Conservation (phyloP, 2,797 vertebrate species). For the Scyliorhinus canicula region DNA sequence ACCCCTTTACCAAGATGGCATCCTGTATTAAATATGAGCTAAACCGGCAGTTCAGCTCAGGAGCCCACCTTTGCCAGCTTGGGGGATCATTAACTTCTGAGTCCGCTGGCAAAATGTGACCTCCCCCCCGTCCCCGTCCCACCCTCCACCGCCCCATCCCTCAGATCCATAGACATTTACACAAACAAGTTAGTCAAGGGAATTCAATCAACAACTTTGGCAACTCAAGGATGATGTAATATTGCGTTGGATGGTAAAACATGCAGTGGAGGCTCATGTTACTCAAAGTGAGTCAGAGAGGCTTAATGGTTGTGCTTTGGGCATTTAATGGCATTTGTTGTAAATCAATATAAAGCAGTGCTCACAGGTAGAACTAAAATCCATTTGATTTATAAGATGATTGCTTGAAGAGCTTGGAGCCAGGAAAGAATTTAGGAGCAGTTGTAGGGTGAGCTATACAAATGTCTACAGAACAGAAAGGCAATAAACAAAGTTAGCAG, state of each 20-base stretch:
- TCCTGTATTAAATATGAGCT: background rate
- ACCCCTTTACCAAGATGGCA: background rate
- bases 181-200: background rate
- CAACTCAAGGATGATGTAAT: background rate
- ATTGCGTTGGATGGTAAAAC: background rate
- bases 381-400: background rate
- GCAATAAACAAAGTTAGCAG: background rate
- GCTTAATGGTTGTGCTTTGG: background rate
- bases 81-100: background rate
- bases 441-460: background rate
- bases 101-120: too few relatives aligned
- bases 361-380: background rate
- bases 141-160: background rate
- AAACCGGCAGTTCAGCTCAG: background rate
- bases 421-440: background rate
- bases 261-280: background rate
- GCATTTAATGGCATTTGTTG: background rate
- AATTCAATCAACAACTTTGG: background rate
- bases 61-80: background rate
- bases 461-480: background rate
- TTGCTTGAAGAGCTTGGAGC: background rate
- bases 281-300: background rate
- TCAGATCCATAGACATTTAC: background rate
- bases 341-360: background rate
- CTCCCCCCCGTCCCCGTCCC: too few relatives aligned